phyloP scores from a whole-genome alignment of 2,113 vertebrate genomes.

The Trematomus loennbergii region DNA sequence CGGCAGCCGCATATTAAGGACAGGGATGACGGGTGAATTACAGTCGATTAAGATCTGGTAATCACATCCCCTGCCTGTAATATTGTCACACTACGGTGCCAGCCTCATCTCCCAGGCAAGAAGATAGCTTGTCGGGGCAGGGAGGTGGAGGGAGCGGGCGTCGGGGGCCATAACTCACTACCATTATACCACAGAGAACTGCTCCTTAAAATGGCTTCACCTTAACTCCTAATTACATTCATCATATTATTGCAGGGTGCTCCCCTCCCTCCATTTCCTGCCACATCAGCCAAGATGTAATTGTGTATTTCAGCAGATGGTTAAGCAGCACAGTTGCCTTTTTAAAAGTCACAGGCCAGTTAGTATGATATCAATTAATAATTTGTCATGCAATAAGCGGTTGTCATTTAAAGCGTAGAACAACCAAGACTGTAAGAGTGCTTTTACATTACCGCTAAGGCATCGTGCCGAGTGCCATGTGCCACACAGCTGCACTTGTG shows the following conservation, averaged over 20 bases:
- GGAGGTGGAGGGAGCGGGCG: background rate
- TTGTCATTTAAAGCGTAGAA: slow-evolving; percentile 21
- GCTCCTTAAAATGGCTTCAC: slow-evolving; percentile 38
- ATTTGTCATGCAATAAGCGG: slow-evolving; percentile 41
- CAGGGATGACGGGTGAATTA: slow-evolving; percentile 76
- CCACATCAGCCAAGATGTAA: slow-evolving; percentile 47
- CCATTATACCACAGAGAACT: slow-evolving; percentile 10
- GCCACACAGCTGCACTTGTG: slow-evolving; percentile 34
- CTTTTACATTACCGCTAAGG: slow-evolving; percentile 21
- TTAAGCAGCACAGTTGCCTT: slow-evolving; percentile 38
- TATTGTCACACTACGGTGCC: slow-evolving; percentile 50
- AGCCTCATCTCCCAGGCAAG: slow-evolving; percentile 49
- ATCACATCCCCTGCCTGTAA: slow-evolving; percentile 72
- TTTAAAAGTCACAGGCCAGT: slow-evolving; percentile 5
- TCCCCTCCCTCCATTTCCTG: slow-evolving; percentile 40
- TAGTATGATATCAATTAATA: slow-evolving; percentile 30
- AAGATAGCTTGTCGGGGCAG: slow-evolving; percentile 21
- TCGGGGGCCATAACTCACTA: background rate
- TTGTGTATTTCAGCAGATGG: slow-evolving; percentile 57
- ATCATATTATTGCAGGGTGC: slow-evolving; percentile 25
- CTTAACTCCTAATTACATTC: slow-evolving; percentile 31
- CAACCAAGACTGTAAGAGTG: slow-evolving; percentile 10
- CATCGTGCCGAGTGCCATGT: slow-evolving; percentile 11
- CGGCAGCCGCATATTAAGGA: slow-evolving; percentile 70
- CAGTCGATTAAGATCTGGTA: slow-evolving; percentile 78